Percentiles rank a stretch among this genome's conserved stretches.
Conservation (phyloP, 2,797 vertebrate genomes). For the Enteromius argenteus region DNA sequence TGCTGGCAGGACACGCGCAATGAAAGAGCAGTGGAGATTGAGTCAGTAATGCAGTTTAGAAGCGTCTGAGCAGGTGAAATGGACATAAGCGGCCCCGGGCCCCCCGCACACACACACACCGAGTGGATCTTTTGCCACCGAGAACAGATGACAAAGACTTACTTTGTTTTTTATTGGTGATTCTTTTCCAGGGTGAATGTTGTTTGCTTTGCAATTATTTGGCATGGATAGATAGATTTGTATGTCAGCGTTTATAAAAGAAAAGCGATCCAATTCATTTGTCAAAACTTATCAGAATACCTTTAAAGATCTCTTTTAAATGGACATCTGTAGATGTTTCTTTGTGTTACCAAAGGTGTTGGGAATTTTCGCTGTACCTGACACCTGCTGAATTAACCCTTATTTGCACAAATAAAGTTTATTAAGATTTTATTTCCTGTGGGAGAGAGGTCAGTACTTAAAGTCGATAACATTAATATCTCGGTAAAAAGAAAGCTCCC, state of each 20-base stretch:
- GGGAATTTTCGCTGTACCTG: background rate
- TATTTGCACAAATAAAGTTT: background rate
- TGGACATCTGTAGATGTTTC: background rate
- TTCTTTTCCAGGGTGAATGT: background rate
- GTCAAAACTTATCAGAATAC: background rate
- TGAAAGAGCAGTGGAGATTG: slow-evolving; percentile 77
- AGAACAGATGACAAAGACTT: slow-evolving; percentile 28
- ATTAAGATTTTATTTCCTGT: background rate
- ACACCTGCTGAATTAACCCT: background rate
- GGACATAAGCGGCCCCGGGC: slow-evolving; percentile 31
- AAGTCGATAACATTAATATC: background rate
- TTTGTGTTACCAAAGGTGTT: background rate
- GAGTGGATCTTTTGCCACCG: background rate
- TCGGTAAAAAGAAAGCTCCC: background rate
- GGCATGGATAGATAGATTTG: background rate
- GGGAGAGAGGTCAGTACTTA: background rate
- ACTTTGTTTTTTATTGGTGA: background rate
- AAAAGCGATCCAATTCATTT: background rate
- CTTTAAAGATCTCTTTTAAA: background rate
- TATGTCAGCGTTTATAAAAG: background rate
- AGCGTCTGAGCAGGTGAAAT: slow-evolving; percentile 26
- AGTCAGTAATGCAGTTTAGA: slow-evolving; percentile 77
- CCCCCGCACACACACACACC: background rate
- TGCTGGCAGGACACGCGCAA: slow-evolving; percentile 74
- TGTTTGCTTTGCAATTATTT: background rate